Percentiles rank a stretch among this genome's conserved stretches.
These are phyloP conservation scores for Lineus longissimus DNA, from an alignment of 1,140 invertebrate genomes.

Conservation along the genomic window DNA sequence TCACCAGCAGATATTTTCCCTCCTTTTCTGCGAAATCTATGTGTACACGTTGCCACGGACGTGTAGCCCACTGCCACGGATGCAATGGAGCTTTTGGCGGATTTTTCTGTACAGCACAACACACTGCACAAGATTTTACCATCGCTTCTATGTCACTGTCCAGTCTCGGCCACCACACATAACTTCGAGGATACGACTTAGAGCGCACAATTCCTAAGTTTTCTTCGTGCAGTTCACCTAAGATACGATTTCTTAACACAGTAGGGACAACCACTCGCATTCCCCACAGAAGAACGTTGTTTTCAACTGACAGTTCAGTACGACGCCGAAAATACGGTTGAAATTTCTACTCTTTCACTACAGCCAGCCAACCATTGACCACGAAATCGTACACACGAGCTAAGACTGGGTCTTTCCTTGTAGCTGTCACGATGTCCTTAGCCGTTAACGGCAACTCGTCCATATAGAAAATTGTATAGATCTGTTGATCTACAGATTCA, in stretches of 20 bases:
- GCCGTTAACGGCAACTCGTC: not conserved
- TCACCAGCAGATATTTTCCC: not conserved
- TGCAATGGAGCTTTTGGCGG: not conserved
- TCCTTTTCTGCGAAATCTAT: conserved; percentile 6
- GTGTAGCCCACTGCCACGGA: not conserved
- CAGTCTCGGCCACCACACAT: conserved; percentile 16
- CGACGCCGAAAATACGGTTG: not conserved
- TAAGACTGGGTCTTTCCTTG: not conserved
- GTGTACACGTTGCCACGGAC: not conserved
- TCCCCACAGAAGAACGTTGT: conserved; percentile 1
- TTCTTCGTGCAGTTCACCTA: not conserved
- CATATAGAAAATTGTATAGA: not conserved
- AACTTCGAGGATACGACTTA: not conserved
- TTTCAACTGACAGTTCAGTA: not conserved
- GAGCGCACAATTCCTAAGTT: conserved; percentile 7
- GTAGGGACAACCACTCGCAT: not conserved
- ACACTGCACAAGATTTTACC: not conserved
- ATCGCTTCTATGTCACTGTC: conserved; percentile 7
- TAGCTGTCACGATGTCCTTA: not conserved
- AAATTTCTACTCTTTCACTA: not conserved
- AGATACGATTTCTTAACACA: not conserved
- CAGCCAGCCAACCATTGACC: not conserved
- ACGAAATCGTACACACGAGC: not conserved
- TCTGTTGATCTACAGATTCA: not conserved
- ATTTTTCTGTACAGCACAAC: not conserved